Evolutionary conservation across 2,888 invertebrate species (phyloP), one percentile per base, ranked within the genome.

Genomic region (Parthenolecanium corni): DNA sequence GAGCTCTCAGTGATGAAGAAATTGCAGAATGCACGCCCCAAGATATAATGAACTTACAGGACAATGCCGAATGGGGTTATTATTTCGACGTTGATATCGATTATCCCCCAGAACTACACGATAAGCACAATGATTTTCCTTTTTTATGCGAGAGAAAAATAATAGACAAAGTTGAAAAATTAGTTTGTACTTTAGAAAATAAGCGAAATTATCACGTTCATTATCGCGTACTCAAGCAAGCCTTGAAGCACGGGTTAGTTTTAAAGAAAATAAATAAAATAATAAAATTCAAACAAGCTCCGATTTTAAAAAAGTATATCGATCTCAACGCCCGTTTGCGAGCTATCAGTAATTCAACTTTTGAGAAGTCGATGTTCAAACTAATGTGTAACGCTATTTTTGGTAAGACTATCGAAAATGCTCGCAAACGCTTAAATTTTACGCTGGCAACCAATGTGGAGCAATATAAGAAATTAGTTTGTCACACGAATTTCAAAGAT

Each of bases 261-360:
- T 6, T 61, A 1, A n/a, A n/a, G 16, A 61, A 61, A 49, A 61
- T 61, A 25, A 49, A 61, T 36, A 3, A 18, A 4, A 31, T 47
- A 0, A 49, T 61, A 6, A 36, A n/a, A 2, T 61, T 61, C 21
- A 11, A 24, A 1, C 61, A 51, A 38, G 5, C 1, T 12, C 5
- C 31, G 0, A 49, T 47, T 36, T 18, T 61, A 1, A 18, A 6
- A 20, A n/a, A n/a, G 3, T 61, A 21, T 18, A 36, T 61, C 0
- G 9, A 49, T 12, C 16, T 31, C 2, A 61, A 61, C 31, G 49
- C 51, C 3, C 16, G 31, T 47, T 36, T 51, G 14, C 18, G 61
- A 3, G 14, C 46, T 3, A 3, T 5, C 3, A 20, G 47, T 14
- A 49, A 16, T 1, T 49, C 47, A 18, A 36, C 24, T 1, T 61